A percentile compares a stretch with the other conserved stretches of the same genome.
These are phyloP conservation scores for Caenorhabditis wallacei DNA, from an alignment of 2,888 invertebrate genomes.

Conservation along the genomic window DNA sequence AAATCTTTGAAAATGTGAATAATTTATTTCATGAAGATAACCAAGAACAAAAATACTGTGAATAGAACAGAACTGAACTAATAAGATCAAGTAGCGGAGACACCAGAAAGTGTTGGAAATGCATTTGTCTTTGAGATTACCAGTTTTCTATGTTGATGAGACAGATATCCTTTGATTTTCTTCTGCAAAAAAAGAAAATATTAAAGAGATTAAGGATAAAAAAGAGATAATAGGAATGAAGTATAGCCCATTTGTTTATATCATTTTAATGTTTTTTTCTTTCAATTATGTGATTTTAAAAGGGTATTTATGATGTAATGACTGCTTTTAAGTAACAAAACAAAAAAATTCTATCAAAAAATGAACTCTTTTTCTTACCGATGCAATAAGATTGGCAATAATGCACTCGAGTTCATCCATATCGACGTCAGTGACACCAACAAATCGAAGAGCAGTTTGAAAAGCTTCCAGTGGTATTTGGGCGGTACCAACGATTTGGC, in stretches of 20 bases:
- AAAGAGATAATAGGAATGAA: neutral
- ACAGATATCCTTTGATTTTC: conserved; percentile 98
- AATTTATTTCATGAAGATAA: neutral
- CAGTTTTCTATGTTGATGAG: conserved; percentile 95
- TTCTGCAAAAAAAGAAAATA: conserved; percentile 85
- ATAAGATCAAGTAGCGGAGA: conserved; percentile 41
- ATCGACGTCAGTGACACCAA: conserved; percentile 91
- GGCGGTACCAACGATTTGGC: conserved; percentile 86
- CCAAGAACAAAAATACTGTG: neutral
- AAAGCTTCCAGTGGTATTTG: conserved; percentile 93
- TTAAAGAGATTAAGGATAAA: neutral
- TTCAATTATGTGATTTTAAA: conserved; percentile 3
- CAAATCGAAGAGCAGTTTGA: conserved; percentile 90
- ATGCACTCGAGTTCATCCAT: conserved; percentile 97
- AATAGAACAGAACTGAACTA: neutral
- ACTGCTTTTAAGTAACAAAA: too few relatives aligned
- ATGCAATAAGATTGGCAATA: conserved; percentile 95
- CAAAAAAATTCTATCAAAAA: too few relatives aligned
- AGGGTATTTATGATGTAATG: neutral
- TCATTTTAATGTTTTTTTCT: neutral
- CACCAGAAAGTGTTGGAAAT: conserved; percentile 88
- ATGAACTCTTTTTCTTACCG: conserved; percentile 84
- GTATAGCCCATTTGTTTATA: neutral
- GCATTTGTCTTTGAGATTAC: conserved; percentile 96
- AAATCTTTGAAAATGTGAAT: neutral